These are phyloP conservation scores for Lamellibrachia columna DNA, from an alignment of 2,888 invertebrate genomes.

Conservation along the genomic window DNA sequence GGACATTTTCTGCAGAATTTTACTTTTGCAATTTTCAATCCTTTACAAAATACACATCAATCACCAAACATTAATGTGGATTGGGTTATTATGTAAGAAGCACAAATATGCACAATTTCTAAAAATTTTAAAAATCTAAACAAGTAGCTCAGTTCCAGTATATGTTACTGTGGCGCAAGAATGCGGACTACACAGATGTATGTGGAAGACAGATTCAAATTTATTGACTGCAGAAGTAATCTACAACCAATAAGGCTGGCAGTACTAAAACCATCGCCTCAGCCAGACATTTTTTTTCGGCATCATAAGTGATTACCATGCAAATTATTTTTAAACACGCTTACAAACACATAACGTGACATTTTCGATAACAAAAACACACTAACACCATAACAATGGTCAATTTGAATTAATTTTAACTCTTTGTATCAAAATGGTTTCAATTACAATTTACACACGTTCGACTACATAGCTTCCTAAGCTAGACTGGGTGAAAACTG, in stretches of 20 bases:
- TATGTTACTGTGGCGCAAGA: background rate
- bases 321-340: background rate
- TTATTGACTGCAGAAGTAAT: background rate
- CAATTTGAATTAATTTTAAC: background rate
- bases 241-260: background rate
- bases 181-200: background rate
- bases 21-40: background rate
- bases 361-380: background rate
- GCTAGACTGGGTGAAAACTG: background rate
- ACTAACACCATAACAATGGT: background rate
- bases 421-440: background rate
- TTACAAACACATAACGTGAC: background rate
- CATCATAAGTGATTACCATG: background rate
- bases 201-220: background rate
- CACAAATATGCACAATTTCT: background rate
- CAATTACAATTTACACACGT: background rate
- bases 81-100: background rate
- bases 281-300: background rate
- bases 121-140: background rate
- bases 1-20: too few species aligned
- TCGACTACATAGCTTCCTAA: background rate
- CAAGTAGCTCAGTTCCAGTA: background rate
- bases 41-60: background rate
- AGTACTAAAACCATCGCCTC: background rate
- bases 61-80: background rate